Conservation (phyloP, 2,113 vertebrate species). For the Aptenodytes patagonicus region DNA sequence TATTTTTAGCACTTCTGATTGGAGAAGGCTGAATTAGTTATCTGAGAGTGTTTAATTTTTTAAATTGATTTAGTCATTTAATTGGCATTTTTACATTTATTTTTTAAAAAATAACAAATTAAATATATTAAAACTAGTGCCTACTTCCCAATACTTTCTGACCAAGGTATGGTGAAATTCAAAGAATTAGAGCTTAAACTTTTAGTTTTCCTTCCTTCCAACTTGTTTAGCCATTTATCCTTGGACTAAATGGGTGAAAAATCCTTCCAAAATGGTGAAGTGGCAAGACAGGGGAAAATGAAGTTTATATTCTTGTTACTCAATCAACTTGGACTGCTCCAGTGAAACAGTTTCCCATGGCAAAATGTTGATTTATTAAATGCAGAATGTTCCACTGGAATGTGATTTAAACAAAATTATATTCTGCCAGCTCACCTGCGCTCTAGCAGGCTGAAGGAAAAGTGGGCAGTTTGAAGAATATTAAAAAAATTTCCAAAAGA, state of each 20-base stretch:
- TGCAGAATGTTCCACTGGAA: neutral
- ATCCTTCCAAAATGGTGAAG: neutral
- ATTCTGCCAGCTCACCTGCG: neutral
- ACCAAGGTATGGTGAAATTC: neutral
- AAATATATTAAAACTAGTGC: neutral
- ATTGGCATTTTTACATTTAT: neutral
- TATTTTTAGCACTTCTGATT: neutral
- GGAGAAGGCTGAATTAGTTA: neutral
- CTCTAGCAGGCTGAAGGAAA: neutral
- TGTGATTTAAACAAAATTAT: neutral
- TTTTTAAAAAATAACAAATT: neutral
- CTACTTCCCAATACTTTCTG: neutral
- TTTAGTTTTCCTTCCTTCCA: neutral
- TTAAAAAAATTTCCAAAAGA: neutral
- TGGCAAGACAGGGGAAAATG: neutral
- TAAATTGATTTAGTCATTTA: neutral
- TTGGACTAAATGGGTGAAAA: neutral
- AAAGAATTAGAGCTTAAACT: neutral
- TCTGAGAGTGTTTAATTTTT: neutral
- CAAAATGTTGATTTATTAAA: constrained; percentile 7
- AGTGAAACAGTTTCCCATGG: neutral
- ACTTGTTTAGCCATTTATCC: neutral
- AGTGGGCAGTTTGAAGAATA: neutral
- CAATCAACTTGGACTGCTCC: neutral
- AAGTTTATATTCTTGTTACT: neutral